These are phyloP conservation scores for Anguilla pacifica DNA, from an alignment of 2,797 vertebrate species.

Conservation along the genomic window DNA sequence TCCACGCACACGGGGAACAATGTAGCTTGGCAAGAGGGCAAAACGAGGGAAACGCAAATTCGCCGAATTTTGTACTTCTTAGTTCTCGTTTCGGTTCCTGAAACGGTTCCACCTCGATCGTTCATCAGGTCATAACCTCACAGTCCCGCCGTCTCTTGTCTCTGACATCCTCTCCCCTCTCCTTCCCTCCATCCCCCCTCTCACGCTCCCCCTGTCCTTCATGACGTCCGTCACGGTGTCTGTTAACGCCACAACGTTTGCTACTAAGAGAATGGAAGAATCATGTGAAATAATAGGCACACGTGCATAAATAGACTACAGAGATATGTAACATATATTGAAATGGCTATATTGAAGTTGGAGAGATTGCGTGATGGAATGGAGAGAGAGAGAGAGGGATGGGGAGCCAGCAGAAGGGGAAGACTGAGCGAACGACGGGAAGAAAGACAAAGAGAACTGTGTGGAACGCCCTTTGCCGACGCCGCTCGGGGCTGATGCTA, in stretches of 20 bases:
- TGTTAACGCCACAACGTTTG: background rate
- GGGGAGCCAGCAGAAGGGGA: background rate
- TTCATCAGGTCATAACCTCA: background rate
- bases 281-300: slow-evolving; percentile 1
- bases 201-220: too few relatives aligned
- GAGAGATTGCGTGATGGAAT: background rate
- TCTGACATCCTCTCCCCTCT: slow-evolving; percentile 26
- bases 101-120: background rate
- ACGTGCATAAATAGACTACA: background rate
- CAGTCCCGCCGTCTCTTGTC: slow-evolving; percentile 30
- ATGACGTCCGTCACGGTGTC: background rate
- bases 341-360: background rate
- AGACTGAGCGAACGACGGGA: background rate
- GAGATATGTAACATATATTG: background rate
- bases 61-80: background rate
- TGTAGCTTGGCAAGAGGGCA: background rate
- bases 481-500: background rate
- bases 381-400: slow-evolving; percentile 10
- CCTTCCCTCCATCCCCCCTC: slow-evolving; percentile 20
- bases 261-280: slow-evolving; percentile 1
- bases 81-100: background rate
- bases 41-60: background rate
- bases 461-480: background rate
- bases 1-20: background rate
- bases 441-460: background rate